Percentiles rank a stretch among this genome's conserved stretches.
phyloP scores from a whole-genome alignment of 2,888 invertebrate species.

The Drosophila tanythrix region DNA sequence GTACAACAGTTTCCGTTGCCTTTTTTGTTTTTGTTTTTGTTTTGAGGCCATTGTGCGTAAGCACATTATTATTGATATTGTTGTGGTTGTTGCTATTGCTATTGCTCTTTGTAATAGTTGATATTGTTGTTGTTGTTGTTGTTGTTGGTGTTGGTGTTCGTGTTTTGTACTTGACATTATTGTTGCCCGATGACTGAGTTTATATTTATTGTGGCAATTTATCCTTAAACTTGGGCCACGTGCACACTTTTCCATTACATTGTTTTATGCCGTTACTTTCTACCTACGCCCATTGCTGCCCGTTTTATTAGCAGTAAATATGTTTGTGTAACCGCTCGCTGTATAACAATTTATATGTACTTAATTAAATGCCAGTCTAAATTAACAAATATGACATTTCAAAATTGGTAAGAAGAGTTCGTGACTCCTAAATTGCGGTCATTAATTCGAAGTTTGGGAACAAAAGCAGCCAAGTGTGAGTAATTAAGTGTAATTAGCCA shows the following conservation, averaged over 20 bases:
- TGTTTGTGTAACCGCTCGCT: constrained; percentile 3
- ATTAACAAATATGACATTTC: constrained; percentile 51
- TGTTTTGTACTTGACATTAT: constrained; percentile 39
- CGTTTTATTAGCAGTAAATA: constrained; percentile 28
- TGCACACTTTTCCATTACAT: constrained; percentile 35
- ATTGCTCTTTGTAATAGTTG: constrained; percentile 16
- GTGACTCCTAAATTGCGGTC: constrained; percentile 5
- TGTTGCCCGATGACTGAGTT: constrained; percentile 53
- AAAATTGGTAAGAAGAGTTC: constrained; percentile 25
- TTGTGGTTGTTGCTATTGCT: constrained; percentile 23
- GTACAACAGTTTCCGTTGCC: constrained; percentile 55
- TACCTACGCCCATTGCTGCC: constrained; percentile 24
- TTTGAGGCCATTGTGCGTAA: constrained; percentile 54
- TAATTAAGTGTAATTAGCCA: constrained; percentile 19
- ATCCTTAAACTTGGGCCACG: constrained; percentile 62
- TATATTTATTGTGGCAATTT: constrained; percentile 76
- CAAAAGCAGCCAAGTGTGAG: constrained; percentile 12
- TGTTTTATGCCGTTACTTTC: constrained; percentile 42
- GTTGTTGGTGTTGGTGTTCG: constrained; percentile 18
- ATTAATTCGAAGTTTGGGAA: constrained; percentile 36
- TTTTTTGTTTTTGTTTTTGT: constrained; percentile 26
- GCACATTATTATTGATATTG: constrained; percentile 37
- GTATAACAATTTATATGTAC: not conserved
- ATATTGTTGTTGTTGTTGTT: constrained; percentile 29
- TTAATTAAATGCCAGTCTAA: constrained; percentile 47